Evolutionary conservation across 2,797 vertebrate species (phyloP).

Genomic region (Pipistrellus pygmaeus): DNA sequence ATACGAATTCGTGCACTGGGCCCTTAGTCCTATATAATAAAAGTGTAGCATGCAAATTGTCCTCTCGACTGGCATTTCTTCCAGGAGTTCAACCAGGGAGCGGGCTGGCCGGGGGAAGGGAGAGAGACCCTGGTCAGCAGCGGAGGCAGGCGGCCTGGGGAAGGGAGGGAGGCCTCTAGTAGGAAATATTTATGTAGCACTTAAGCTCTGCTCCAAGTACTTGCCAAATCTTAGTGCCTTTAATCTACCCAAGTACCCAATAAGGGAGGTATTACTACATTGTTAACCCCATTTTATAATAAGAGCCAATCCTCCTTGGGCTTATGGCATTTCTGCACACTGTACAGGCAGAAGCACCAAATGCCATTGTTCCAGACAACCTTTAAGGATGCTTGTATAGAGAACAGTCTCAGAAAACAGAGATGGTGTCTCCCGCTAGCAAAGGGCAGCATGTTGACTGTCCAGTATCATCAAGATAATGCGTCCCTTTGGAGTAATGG

Average conservation of each 20-base stretch:
- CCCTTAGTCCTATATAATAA: no score
- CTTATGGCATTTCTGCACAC: neutral
- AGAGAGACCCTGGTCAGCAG: no score
- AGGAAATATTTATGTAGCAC: neutral
- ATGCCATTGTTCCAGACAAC: neutral
- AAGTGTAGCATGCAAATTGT: no score
- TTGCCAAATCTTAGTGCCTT: conserved; percentile 7
- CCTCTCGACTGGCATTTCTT: no score
- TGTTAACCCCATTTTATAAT: neutral
- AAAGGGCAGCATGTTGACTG: neutral
- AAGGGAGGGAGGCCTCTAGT: no score
- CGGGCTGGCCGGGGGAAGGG: no score
- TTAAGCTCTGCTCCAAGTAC: conserved; percentile 27
- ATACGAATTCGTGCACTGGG: no score
- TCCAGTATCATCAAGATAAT: neutral
- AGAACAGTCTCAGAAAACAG: neutral
- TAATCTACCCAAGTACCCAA: neutral
- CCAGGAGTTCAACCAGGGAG: no score
- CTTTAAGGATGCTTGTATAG: neutral
- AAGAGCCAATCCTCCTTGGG: neutral
- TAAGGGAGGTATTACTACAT: neutral
- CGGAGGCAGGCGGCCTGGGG: no score
- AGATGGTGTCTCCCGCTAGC: neutral
- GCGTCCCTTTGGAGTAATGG: neutral
- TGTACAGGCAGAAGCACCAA: neutral